These are phyloP conservation scores for Julus scanicus DNA, from an alignment of 2,888 invertebrate genomes.

Conservation along the genomic window DNA sequence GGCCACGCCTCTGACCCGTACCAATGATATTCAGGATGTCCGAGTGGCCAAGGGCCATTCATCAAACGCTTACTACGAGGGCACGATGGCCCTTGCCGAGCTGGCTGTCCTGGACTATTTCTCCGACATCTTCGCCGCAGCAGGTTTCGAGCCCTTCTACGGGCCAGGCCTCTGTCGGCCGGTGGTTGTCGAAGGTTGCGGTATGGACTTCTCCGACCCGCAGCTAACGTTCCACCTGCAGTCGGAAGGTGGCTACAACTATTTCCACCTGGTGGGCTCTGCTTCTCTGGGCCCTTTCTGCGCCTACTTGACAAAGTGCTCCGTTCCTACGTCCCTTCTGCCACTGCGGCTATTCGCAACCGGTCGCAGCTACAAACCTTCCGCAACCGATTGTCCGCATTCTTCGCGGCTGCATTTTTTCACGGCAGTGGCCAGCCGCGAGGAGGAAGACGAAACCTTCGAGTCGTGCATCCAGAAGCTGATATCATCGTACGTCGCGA, in stretches of 20 bases:
- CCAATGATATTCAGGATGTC: neutral
- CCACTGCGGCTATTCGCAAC: conserved; percentile 78
- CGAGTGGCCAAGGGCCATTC: neutral
- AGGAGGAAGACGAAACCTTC: neutral
- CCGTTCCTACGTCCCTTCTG: conserved; percentile 72
- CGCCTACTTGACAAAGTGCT: conserved; percentile 77
- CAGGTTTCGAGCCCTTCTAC: conserved; percentile 74
- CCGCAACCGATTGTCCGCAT: neutral
- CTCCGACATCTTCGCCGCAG: neutral
- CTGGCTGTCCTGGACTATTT: conserved; percentile 50
- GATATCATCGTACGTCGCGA: conserved; percentile 60
- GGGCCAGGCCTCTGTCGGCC: conserved; percentile 84
- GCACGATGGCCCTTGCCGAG: conserved; percentile 46
- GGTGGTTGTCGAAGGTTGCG: conserved; percentile 79
- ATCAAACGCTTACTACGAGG: conserved; percentile 45
- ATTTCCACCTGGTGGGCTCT: conserved; percentile 80
- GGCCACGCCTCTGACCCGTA: neutral
- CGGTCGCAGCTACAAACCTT: conserved; percentile 77
- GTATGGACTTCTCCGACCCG: conserved; percentile 71
- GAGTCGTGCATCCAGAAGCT: neutral
- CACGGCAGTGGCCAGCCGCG: conserved; percentile 66
- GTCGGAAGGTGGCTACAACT: conserved; percentile 70
- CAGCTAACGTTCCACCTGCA: conserved; percentile 73
- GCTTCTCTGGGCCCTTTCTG: conserved; percentile 79
- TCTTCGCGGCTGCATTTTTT: conserved; percentile 67